Percentiles rank a stretch among this genome's conserved stretches.
These are phyloP conservation scores for Gandaritis pyraliata DNA, from an alignment of 2,888 invertebrate species.

Conservation along the genomic window DNA sequence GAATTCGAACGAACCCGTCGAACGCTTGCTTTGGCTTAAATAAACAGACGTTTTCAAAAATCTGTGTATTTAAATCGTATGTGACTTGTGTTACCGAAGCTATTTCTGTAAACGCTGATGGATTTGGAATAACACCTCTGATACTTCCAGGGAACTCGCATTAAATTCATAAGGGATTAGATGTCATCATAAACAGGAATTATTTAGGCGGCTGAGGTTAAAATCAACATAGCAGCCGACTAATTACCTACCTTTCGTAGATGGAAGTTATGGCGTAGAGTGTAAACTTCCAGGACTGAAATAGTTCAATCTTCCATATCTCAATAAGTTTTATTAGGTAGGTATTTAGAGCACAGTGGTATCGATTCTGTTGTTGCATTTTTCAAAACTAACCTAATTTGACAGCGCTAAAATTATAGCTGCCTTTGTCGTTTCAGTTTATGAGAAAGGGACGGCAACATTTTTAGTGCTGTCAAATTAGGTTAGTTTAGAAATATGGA, in stretches of 20 bases:
- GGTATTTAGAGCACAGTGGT: no score
- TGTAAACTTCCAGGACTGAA: conserved; percentile 49
- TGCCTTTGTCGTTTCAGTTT: no score
- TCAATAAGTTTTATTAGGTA: conserved; percentile 6
- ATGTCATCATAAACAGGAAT: conserved; percentile 84
- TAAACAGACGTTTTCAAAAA: conserved; percentile 83
- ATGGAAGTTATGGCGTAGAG: conserved; percentile 59
- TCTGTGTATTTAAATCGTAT: conserved; percentile 83
- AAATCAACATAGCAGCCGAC: conserved; percentile 68
- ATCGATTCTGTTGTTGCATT: no score
- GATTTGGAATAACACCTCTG: conserved; percentile 78
- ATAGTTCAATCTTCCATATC: conserved; percentile 44
- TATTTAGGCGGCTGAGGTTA: conserved; percentile 82
- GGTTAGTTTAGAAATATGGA: no score
- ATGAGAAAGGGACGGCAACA: no score
- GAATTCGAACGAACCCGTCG: conserved; percentile 31
- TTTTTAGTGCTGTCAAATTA: no score
- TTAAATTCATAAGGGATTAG: conserved; percentile 83
- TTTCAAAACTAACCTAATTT: no score
- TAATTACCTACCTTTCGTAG: conserved; percentile 62
- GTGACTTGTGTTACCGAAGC: conserved; percentile 80
- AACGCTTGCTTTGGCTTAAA: conserved; percentile 77
- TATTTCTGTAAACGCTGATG: conserved; percentile 78
- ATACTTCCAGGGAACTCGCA: conserved; percentile 73
- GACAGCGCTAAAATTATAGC: no score